Evolutionary conservation across 2,113 vertebrate species (phyloP), one percentile per base, ranked within the genome.

Genomic region (Nanorana parkeri): DNA sequence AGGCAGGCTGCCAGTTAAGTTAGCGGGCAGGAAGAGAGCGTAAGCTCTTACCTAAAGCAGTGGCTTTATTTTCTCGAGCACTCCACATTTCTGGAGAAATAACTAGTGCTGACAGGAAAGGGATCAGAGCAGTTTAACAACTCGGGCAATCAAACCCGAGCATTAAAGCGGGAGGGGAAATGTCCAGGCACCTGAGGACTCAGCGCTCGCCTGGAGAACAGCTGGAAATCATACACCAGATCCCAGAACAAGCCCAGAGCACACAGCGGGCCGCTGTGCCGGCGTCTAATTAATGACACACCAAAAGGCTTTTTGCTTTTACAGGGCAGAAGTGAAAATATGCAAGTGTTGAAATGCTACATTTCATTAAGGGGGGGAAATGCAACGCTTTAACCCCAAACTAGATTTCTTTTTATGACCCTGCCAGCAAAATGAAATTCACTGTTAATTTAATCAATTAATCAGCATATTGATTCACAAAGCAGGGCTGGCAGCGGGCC

Each of bases 371-470:
- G 84, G 71, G 66, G 74, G 73, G 89, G 71, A 80, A 83, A 72
- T 32, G 13, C 26, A 61, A 55, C 81, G 87, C 77, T 86, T 66
- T 82, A 75, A 82, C 67, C 26, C 81, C 85, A 86, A 89, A 92
- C 84, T 84, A 88, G 61, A 91, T 92, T 92, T 89, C 5, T 69
- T 90, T 89, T 92, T 89, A 88, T 86, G 83, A 88, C 85, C 87
- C 88, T 86, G 77, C 73, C 85, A 89, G 87, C 84, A 87, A 86
- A 88, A 88, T 87, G 88, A 90, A 93, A 94, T 92, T 92, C 92
- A 90, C 88, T 91, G 89, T 91, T 95, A 95, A 95, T 95, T 91
- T 92, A 94, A 96, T 95, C 93, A 95, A 93, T 92, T 93, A 92
- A 96, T 95, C 91, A 94, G 87, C 71, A 88, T 89, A 95, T 94